These are phyloP conservation scores for Atractosteus spatula DNA, from an alignment of 2,113 vertebrate species.

Conservation along the genomic window DNA sequence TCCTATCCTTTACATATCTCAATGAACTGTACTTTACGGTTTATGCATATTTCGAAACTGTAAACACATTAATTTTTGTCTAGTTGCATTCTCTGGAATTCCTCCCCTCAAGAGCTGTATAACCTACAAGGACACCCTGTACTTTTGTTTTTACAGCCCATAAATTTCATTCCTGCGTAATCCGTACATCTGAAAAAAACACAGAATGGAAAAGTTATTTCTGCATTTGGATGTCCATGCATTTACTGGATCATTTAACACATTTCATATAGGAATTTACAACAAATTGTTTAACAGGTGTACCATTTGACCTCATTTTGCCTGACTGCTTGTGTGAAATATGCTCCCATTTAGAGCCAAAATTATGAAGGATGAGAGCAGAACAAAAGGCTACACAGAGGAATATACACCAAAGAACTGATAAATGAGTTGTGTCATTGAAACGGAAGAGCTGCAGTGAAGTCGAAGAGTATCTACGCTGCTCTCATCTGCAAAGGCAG, in stretches of 20 bases:
- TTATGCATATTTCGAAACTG: too few relatives aligned
- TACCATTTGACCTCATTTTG: conserved; percentile 32
- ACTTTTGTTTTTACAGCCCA: conserved; percentile 1
- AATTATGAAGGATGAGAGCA: not conserved
- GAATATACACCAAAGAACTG: not conserved
- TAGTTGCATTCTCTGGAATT: too few relatives aligned
- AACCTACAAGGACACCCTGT: not conserved
- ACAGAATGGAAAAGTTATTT: conserved; percentile 32
- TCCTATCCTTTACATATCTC: too few relatives aligned
- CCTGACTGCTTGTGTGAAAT: conserved; percentile 21
- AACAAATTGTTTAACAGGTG: conserved; percentile 39
- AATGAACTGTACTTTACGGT: too few relatives aligned
- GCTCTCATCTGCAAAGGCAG: not conserved
- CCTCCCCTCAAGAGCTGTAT: not conserved
- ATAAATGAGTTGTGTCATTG: not conserved
- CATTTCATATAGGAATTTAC: conserved; percentile 33
- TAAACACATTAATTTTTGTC: too few relatives aligned
- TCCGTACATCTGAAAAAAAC: conserved; percentile 9
- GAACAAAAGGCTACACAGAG: not conserved
- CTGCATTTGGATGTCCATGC: conserved; percentile 28
- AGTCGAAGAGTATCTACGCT: not conserved
- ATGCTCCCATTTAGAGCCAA: conserved; percentile 9
- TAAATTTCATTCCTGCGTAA: conserved; percentile 16
- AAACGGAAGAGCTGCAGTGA: not conserved
- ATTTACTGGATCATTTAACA: conserved; percentile 37